phyloP scores from a whole-genome alignment of 1,140 invertebrate genomes.

The Anagrus nilaparvatae region DNA sequence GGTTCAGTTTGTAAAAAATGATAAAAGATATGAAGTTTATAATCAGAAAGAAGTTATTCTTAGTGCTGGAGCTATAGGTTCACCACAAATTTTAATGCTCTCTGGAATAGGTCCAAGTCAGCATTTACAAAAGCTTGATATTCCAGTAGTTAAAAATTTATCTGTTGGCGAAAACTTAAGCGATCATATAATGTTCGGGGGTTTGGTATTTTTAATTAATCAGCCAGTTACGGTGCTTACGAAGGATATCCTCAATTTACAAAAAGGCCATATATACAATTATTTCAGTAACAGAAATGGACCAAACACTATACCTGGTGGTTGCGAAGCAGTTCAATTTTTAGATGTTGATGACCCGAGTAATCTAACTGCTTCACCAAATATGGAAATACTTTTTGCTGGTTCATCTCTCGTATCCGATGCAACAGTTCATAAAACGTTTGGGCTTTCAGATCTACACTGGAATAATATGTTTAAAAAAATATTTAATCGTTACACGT shows the following conservation, averaged over 20 bases:
- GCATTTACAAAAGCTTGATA: conserved; percentile 52
- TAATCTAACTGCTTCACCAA: conserved; percentile 54
- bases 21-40: conserved; percentile 44
- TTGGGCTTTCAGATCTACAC: conserved; percentile 47
- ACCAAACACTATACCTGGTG: conserved; percentile 73
- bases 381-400: conserved; percentile 63
- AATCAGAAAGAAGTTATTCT: conserved; percentile 67
- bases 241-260: too few species aligned
- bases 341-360: conserved; percentile 57
- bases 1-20: conserved; percentile 48
- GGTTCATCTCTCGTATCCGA: conserved; percentile 45
- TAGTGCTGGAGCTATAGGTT: conserved; percentile 63
- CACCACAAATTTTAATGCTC: conserved; percentile 69
- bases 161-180: conserved; percentile 71
- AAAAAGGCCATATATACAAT: too few species aligned
- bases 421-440: conserved; percentile 41
- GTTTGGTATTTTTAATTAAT: conserved; percentile 55
- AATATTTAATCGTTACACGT: conserved; percentile 44
- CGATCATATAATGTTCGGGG: conserved; percentile 65
- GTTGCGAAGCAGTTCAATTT: conserved; percentile 69
- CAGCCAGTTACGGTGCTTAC: conserved; percentile 37
- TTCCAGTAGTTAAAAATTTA: conserved; percentile 56
- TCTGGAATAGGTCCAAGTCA: conserved; percentile 66
- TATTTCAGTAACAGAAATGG: conserved; percentile 49
- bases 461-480: conserved; percentile 42